Conservation (phyloP, 2,888 invertebrate species). For the Bellardia bayeri region DNA sequence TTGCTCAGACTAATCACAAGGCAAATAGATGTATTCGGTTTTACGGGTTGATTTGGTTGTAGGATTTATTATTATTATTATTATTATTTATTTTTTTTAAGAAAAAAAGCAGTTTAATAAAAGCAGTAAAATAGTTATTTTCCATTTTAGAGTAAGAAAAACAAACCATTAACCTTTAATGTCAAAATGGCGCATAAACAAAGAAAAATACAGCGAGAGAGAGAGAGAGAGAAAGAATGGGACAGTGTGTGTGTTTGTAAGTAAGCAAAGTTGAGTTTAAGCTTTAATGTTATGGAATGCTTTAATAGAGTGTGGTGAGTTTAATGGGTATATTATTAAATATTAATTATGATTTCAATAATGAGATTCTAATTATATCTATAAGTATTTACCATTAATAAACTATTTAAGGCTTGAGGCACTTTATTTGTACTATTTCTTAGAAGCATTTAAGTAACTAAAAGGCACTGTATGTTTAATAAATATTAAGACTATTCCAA, state of each 20-base stretch:
- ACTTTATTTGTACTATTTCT: constrained; percentile 59
- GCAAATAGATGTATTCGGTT: constrained; percentile 79
- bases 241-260: constrained; percentile 11
- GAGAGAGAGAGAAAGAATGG: not conserved
- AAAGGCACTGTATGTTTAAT: constrained; percentile 52
- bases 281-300: constrained; percentile 10
- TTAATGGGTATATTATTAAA: not conserved
- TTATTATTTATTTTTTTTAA: constrained; percentile 5
- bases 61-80: not conserved
- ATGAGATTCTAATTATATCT: constrained; percentile 27
- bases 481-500: not conserved
- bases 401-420: constrained; percentile 29
- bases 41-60: constrained; percentile 40
- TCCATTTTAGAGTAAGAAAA: not conserved
- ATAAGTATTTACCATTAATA: not conserved
- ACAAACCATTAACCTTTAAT: constrained; percentile 29
- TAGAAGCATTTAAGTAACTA: constrained; percentile 16
- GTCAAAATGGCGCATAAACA: not conserved
- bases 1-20: constrained; percentile 80
- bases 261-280: constrained; percentile 34
- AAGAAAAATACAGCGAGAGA: too few relatives aligned
- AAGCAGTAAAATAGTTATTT: constrained; percentile 23
- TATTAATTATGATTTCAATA: constrained; percentile 17
- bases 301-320: not conserved
- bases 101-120: constrained; percentile 38